Evolutionary conservation across 2,888 invertebrate genomes (phyloP).

Genomic region (Spialia ferax): DNA sequence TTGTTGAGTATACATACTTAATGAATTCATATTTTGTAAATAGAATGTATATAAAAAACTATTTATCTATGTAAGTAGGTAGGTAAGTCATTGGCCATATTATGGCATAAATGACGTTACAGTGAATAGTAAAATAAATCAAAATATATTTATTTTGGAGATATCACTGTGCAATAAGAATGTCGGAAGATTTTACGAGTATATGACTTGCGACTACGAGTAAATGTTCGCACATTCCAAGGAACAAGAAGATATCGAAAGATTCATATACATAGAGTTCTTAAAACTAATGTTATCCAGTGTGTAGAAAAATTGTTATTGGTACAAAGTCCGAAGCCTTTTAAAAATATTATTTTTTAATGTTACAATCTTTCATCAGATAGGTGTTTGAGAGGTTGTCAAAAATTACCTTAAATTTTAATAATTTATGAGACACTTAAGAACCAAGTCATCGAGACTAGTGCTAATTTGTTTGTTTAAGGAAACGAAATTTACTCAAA

Average conservation of each 20-base stretch:
- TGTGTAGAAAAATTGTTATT: no score
- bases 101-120: neutral
- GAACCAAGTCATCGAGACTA: neutral
- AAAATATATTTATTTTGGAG: neutral
- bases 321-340: no score
- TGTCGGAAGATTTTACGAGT: no score
- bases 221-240: no score
- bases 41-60: slow-evolving; percentile 24
- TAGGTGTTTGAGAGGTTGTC: neutral
- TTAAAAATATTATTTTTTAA: no score
- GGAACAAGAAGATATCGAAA: no score
- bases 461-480: neutral
- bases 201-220: no score
- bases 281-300: no score
- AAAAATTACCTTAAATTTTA: neutral
- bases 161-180: neutral
- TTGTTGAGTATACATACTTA: neutral
- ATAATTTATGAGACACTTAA: neutral
- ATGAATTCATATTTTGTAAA: slow-evolving; percentile 28
- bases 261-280: no score
- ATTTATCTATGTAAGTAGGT: slow-evolving; percentile 19
- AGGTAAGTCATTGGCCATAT: neutral
- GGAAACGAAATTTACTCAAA: neutral
- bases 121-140: neutral
- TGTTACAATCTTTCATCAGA: no score